phyloP scores from a whole-genome alignment of 1,140 invertebrate species.

The Helicoverpa armigera region DNA sequence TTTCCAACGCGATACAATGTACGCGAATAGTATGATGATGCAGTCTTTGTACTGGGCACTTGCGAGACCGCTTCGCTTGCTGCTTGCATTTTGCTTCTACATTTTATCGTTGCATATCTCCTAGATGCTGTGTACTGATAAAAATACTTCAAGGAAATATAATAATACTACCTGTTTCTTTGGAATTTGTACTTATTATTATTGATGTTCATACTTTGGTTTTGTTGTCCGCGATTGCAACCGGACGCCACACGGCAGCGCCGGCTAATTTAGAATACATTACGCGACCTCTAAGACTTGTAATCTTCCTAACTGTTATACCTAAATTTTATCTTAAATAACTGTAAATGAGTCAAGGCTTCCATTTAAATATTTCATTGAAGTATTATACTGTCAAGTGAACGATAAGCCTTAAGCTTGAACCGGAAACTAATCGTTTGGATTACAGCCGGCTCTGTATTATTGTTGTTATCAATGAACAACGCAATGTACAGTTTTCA shows the following conservation, averaged over 20 bases:
- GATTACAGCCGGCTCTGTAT: slow-evolving; percentile 6
- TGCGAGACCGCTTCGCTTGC: background rate
- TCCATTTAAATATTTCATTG: background rate
- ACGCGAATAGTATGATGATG: background rate
- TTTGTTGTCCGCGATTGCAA: background rate
- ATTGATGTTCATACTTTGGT: background rate
- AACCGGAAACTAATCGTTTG: slow-evolving; percentile 30
- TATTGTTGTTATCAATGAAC: slow-evolving; percentile 51
- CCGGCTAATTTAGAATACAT: slow-evolving; percentile 37
- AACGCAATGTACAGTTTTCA: slow-evolving; percentile 43
- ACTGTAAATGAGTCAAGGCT: slow-evolving; percentile 30
- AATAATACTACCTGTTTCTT: slow-evolving; percentile 3
- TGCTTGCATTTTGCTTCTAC: slow-evolving; percentile 18
- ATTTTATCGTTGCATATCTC: slow-evolving; percentile 19
- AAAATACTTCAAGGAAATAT: slow-evolving; percentile 16
- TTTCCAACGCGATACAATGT: slow-evolving; percentile 14
- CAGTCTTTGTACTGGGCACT: background rate
- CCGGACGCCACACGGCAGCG: background rate
- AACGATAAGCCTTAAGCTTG: slow-evolving; percentile 11
- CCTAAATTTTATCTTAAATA: slow-evolving; percentile 35
- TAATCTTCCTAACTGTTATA: slow-evolving; percentile 18
- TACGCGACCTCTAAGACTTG: slow-evolving; percentile 29
- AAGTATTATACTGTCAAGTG: background rate
- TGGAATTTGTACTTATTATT: background rate
- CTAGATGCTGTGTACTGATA: background rate